These are phyloP conservation scores for Columba guinea DNA, from an alignment of 2,797 vertebrate genomes.

Conservation along the genomic window DNA sequence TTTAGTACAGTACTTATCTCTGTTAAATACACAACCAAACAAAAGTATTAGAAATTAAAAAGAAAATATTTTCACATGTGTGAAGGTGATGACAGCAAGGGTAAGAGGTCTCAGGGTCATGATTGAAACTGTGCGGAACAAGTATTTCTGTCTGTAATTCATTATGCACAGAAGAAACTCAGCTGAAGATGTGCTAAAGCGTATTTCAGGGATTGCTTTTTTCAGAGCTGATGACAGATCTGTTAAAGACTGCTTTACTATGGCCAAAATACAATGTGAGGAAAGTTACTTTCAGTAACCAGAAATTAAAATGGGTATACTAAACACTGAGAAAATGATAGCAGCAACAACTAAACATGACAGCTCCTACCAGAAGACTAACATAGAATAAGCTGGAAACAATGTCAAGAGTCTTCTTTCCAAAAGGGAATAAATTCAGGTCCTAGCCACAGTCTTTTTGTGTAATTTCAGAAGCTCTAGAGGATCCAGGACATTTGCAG, in stretches of 20 bases:
- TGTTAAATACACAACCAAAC: neutral
- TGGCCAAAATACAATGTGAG: neutral
- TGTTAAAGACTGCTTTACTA: neutral
- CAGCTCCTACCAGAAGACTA: neutral
- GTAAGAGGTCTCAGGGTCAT: neutral
- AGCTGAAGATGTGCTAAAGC: neutral
- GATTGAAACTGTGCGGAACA: neutral
- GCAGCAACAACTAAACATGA: neutral
- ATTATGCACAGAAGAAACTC: neutral
- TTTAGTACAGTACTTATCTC: neutral
- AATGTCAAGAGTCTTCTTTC: neutral
- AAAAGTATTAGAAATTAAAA: neutral
- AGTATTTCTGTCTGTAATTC: neutral
- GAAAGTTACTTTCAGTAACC: neutral
- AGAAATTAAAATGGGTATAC: neutral
- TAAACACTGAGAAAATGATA: neutral
- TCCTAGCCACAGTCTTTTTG: neutral
- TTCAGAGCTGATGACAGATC: neutral
- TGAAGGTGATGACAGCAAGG: neutral
- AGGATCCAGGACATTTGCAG: neutral
- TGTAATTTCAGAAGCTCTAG: neutral
- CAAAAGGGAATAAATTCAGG: neutral
- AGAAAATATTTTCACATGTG: neutral
- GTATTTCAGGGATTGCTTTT: neutral
- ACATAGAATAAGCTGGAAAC: neutral